Percentiles rank a stretch among this genome's conserved stretches.
These are phyloP conservation scores for Luscinia luscinia DNA, from an alignment of 2,797 vertebrate genomes.

Conservation along the genomic window DNA sequence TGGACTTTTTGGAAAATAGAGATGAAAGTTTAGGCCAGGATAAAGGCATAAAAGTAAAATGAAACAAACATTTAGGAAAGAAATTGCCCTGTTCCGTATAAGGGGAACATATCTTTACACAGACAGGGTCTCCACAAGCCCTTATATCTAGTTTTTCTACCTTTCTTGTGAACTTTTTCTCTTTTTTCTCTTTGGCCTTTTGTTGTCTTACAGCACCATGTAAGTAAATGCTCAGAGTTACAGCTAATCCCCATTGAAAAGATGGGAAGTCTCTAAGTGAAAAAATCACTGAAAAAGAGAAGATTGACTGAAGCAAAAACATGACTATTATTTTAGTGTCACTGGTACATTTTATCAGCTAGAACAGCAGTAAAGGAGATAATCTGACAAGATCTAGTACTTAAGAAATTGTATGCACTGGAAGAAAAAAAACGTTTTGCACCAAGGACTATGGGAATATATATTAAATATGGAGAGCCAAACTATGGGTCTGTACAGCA, in stretches of 20 bases:
- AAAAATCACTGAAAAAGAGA: background rate
- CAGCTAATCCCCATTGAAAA: background rate
- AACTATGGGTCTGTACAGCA: background rate
- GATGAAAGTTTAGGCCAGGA: background rate
- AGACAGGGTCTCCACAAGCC: background rate
- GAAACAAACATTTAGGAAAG: background rate
- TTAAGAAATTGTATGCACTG: background rate
- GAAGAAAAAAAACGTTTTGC: background rate
- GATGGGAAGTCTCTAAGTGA: background rate
- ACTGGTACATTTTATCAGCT: background rate
- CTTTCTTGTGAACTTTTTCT: background rate
- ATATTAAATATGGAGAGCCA: background rate
- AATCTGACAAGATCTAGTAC: background rate
- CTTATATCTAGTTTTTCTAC: background rate
- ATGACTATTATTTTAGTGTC: background rate
- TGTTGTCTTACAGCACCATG: background rate
- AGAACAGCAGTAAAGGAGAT: background rate
- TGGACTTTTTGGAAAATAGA: background rate
- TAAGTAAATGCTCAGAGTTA: background rate
- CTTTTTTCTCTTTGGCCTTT: background rate
- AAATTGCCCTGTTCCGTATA: background rate
- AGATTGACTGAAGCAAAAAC: background rate
- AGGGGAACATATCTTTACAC: background rate
- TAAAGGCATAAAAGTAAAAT: slow-evolving; percentile 3
- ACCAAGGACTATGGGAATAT: background rate